Base-by-base conservation (phyloP, 1,140 invertebrate genomes). In the Brachionus paranguensis region DNA sequence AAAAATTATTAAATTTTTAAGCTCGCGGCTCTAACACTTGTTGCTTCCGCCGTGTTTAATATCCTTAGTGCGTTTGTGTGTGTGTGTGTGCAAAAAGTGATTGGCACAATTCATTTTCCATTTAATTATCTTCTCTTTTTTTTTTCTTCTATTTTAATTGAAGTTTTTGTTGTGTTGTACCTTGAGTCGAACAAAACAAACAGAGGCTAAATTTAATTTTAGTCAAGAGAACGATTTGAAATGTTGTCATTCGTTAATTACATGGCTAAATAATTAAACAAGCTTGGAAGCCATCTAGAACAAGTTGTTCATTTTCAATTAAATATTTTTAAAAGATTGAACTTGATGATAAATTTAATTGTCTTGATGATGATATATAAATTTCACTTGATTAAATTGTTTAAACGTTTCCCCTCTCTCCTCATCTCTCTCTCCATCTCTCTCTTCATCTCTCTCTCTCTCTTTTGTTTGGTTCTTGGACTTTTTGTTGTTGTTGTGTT, bases 361-460 rank as follows among this genome's bases (percentile, higher is more conserved):
- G 68, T 72, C 37, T 76, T 60, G 17, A 47, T 50, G 45, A 76
- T 76, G 72, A 76, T 76, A 76, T 50, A 76, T 76, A 76, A 76
- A 50, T 76, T 76, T 50, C 72, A 76, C 43, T 76, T 76, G 72
- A 76, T 76, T 76, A 50, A 76, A 76, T 76, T 76, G 41, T 76
- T 76, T 76, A 50, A 50, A 24, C 45, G 41, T 53, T 50, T 76
- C 45, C n/a, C 24, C 20, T 47, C 20, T 50, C 5, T 27, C 10
- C 37, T 4, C 2, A 8, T 68, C 27, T 68, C 14, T 68, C 2
- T 68, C 3, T 29, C 12, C 27, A 7, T 68, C 33, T 68, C 10
- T 68, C 5, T 5, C 3, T 64, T 24, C 4, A 1, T 64, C 20
- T 64, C 27, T 68, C 1, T 70, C 14, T 70, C 12, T 70, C 11